A percentile compares a stretch with the other conserved stretches of the same genome.
These are phyloP conservation scores for Dermochelys coriacea DNA, from an alignment of 2,797 vertebrate species.

Conservation along the genomic window DNA sequence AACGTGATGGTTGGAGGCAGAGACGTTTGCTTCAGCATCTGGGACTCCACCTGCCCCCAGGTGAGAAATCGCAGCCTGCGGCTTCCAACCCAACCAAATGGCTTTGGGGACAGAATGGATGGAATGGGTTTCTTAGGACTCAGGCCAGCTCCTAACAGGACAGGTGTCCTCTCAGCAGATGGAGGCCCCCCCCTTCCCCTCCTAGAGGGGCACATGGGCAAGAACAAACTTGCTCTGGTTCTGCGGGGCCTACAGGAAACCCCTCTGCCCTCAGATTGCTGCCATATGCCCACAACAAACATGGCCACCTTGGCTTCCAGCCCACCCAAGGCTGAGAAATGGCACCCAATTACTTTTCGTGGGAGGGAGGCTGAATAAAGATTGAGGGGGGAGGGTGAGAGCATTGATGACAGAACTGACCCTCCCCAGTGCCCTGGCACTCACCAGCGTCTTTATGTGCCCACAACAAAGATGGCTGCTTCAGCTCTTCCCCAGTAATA, in stretches of 20 bases:
- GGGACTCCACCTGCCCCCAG: slow-evolving; percentile 84
- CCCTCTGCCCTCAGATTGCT: too few relatives aligned
- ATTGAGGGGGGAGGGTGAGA: not conserved
- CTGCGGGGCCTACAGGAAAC: not conserved
- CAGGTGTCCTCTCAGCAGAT: not conserved
- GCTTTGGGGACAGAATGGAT: not conserved
- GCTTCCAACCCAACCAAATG: not conserved
- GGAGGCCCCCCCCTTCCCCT: not conserved
- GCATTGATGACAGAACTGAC: not conserved
- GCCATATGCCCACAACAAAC: not conserved
- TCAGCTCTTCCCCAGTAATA: not conserved
- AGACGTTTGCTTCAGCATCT: slow-evolving; percentile 83
- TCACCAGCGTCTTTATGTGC: not conserved
- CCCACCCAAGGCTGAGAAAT: not conserved
- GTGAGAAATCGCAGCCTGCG: slow-evolving; percentile 55
- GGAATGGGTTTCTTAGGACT: not conserved
- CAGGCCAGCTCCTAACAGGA: not conserved
- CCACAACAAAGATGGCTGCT: not conserved
- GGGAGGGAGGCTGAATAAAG: not conserved
- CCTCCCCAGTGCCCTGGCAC: not conserved
- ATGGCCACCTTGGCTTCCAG: not conserved
- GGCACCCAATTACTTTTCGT: not conserved
- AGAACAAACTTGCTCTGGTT: not conserved
- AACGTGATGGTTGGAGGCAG: slow-evolving; percentile 79
- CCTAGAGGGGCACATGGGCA: not conserved